phyloP scores from a whole-genome alignment of 1,140 invertebrate species.

The Agrypnia vestita region DNA sequence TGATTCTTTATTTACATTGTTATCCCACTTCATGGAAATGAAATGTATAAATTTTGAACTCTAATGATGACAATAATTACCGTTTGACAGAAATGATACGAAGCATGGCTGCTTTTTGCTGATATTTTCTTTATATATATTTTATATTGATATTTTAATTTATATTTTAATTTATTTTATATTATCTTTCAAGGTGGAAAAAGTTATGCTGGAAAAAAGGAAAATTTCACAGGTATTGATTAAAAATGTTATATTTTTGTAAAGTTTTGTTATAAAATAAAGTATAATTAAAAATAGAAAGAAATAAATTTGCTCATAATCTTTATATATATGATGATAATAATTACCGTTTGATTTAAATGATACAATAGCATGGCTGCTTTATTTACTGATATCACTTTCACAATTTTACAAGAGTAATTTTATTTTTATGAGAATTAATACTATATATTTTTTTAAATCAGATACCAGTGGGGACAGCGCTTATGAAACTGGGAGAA shows the following conservation, averaged over 20 bases:
- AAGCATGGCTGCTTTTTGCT: conserved; percentile 57
- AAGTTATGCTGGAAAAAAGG: too few species aligned
- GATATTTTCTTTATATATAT: conserved; percentile 6
- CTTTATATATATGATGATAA: conserved; percentile 56
- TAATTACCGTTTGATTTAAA: conserved; percentile 61
- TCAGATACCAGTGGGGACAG: background rate
- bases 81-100: conserved; percentile 59
- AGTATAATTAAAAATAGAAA: too few species aligned
- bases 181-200: too few species aligned
- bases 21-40: too few species aligned
- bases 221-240: background rate
- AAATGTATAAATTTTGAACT: background rate
- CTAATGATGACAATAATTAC: conserved; percentile 60
- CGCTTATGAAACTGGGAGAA: too few species aligned
- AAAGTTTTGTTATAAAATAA: background rate
- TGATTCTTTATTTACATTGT: too few species aligned
- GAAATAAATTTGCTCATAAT: too few species aligned
- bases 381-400: conserved; percentile 50
- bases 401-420: background rate
- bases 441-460: background rate
- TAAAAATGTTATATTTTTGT: background rate
- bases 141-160: too few species aligned
- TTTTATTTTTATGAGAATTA: background rate
- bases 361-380: conserved; percentile 59
- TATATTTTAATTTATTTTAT: too few species aligned